Evolutionary conservation across 1,140 invertebrate genomes (phyloP).

Genomic region (Lepidotrigona ventralis): DNA sequence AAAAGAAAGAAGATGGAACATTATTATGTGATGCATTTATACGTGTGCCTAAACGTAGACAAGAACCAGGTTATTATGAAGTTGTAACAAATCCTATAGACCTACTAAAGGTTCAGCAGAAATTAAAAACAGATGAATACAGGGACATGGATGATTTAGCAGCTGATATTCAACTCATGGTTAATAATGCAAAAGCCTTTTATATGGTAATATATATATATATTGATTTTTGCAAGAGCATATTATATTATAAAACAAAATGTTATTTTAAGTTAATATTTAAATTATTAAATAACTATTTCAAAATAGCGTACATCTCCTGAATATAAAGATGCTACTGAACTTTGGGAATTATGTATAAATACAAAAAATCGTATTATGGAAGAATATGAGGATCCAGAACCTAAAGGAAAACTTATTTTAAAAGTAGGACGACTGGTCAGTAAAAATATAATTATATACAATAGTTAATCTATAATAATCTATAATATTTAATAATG

Average conservation of each 20-base stretch:
- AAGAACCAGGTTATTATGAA: constrained; percentile 94
- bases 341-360: constrained; percentile 92
- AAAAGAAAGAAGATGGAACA: constrained; percentile 95
- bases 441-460: constrained; percentile 42
- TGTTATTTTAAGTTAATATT: neutral
- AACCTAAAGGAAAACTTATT: constrained; percentile 82
- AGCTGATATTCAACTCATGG: constrained; percentile 91
- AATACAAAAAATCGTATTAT: constrained; percentile 80
- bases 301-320: constrained; percentile 84
- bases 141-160: constrained; percentile 93
- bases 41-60: constrained; percentile 93
- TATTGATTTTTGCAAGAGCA: constrained; percentile 19
- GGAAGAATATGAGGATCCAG: constrained; percentile 79
- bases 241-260: neutral
- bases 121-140: constrained; percentile 97
- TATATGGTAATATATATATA: constrained; percentile 85
- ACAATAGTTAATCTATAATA: neutral
- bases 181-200: constrained; percentile 95
- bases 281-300: neutral
- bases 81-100: constrained; percentile 96
- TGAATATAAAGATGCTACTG: constrained; percentile 95
- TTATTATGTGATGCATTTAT: constrained; percentile 97
- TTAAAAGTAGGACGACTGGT: constrained; percentile 82
- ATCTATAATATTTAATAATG: neutral
- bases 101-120: constrained; percentile 96